A percentile compares a stretch with the other conserved stretches of the same genome.
Evolutionary conservation across 2,797 vertebrate genomes (phyloP).

Genomic region (Sorex maritimensis): DNA sequence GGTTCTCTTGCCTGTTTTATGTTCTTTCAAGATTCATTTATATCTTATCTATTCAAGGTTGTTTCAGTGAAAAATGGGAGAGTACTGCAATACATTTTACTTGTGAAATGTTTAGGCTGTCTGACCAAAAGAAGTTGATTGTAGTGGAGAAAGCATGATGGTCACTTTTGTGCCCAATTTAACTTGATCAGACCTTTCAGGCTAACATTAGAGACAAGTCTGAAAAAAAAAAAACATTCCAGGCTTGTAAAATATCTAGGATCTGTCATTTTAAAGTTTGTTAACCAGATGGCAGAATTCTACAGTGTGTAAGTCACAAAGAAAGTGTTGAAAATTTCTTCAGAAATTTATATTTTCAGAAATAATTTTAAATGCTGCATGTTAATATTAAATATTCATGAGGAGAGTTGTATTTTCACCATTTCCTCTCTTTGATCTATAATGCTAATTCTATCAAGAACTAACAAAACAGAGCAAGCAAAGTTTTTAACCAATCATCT

Average conservation of each 20-base stretch:
- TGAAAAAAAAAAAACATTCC: background rate
- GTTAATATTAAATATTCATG: background rate
- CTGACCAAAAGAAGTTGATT: background rate
- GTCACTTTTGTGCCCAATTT: slow-evolving; percentile 35
- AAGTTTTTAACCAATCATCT: background rate
- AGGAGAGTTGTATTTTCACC: background rate
- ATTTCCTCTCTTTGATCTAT: background rate
- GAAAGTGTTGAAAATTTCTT: background rate
- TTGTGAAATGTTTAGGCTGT: slow-evolving; percentile 53
- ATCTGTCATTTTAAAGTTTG: background rate
- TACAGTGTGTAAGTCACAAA: background rate
- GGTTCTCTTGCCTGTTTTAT: slow-evolving; percentile 50
- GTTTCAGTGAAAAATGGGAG: background rate
- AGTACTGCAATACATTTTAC: slow-evolving; percentile 8
- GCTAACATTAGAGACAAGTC: slow-evolving; percentile 50
- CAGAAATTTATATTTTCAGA: no score
- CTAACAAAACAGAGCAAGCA: background rate
- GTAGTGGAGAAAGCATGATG: background rate
- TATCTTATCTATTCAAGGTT: background rate
- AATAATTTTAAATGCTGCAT: background rate
- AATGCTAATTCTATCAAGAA: no score
- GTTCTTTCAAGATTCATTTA: background rate
- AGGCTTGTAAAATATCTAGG: background rate
- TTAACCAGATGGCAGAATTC: slow-evolving; percentile 37
- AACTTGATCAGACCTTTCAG: slow-evolving; percentile 39